Conservation (phyloP, 1,140 invertebrate species). For the Periplaneta americana region DNA sequence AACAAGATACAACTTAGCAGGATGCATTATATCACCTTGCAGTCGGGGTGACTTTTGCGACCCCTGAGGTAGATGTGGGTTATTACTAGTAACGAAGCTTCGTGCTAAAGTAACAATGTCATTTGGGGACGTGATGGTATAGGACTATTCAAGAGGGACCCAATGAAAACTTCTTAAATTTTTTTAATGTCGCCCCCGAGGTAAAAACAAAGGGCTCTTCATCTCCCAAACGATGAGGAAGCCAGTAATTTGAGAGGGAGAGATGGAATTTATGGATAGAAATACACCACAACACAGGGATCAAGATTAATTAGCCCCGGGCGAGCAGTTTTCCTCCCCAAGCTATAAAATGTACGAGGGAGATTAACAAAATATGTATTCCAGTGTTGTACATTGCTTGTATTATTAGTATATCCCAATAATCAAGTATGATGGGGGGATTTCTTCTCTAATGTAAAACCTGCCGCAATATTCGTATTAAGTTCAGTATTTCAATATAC, state of each 20-base stretch:
- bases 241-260: not conserved
- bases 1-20: too few species aligned
- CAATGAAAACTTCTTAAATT: not conserved
- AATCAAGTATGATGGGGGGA: not conserved
- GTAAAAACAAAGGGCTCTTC: not conserved
- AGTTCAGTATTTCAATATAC: too few species aligned
- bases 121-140: not conserved
- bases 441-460: not conserved
- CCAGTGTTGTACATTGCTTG: not conserved
- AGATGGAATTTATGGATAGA: not conserved
- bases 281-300: not conserved
- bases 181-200: not conserved
- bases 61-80: not conserved
- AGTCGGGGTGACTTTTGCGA: too few species aligned
- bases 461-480: too few species aligned
- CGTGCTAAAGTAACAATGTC: not conserved
- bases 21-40: too few species aligned
- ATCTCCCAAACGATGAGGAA: not conserved
- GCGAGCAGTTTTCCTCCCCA: not conserved
- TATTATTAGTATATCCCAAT: not conserved
- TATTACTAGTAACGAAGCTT: not conserved
- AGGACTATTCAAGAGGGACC: not conserved
- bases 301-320: not conserved
- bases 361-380: not conserved
- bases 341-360: not conserved